phyloP scores from a whole-genome alignment of 2,113 vertebrate genomes.

The Pedetes capensis region DNA sequence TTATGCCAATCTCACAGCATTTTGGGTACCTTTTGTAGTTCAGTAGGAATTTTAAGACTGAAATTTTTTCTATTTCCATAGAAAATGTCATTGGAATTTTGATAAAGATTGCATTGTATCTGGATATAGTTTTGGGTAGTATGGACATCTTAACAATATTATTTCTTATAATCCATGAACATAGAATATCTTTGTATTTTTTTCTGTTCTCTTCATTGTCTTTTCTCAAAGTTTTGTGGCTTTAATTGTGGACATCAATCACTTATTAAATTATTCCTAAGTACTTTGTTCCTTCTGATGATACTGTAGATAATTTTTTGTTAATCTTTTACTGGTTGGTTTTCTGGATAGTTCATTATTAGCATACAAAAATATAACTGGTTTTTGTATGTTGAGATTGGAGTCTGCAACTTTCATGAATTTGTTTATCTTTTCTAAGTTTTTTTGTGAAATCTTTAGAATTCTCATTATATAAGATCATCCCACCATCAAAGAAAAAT shows the following conservation, averaged over 20 bases:
- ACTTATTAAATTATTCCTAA: not conserved
- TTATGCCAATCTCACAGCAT: not conserved
- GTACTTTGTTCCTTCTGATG: not conserved
- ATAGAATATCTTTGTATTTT: not conserved
- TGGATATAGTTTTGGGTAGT: not conserved
- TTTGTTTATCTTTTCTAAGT: not conserved
- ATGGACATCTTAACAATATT: not conserved
- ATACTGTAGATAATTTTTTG: not conserved
- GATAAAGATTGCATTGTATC: not conserved
- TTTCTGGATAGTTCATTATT: not conserved
- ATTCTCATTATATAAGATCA: not conserved
- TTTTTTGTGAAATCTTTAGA: not conserved
- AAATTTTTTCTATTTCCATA: too few species aligned
- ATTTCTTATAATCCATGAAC: not conserved
- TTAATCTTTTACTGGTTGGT: not conserved
- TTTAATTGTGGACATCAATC: not conserved
- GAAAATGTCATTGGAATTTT: not conserved
- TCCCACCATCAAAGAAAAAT: not conserved
- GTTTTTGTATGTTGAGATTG: not conserved
- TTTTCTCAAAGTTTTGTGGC: not conserved
- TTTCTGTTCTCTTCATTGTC: too few species aligned
- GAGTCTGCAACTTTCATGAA: not conserved
- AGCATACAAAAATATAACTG: not conserved
- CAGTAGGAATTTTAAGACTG: not conserved
- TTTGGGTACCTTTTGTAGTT: not conserved